Conservation (phyloP, 2,888 invertebrate genomes). For the Acronicta aceris region DNA sequence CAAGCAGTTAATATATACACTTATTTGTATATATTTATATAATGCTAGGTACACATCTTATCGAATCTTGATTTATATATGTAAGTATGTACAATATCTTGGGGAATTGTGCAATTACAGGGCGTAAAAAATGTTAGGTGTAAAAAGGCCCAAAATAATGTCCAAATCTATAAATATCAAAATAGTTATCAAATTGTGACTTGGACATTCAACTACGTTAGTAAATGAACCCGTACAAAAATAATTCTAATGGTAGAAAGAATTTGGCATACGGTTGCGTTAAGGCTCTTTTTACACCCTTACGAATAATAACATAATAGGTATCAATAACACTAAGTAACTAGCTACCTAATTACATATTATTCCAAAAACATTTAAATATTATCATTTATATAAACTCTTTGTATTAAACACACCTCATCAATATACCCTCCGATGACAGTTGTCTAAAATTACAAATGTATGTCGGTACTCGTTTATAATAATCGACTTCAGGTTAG, state of each 20-base stretch:
- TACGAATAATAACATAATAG: slow-evolving; percentile 4
- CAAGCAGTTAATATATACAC: too few species aligned
- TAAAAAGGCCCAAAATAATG: neutral
- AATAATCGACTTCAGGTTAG: slow-evolving; percentile 34
- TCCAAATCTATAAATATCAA: neutral
- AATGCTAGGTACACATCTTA: too few species aligned
- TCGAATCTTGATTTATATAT: too few species aligned
- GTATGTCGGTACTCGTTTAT: too few species aligned
- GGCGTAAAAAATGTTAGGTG: neutral
- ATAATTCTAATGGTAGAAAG: neutral
- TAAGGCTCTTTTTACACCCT: neutral
- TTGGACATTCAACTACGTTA: neutral
- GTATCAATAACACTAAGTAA: slow-evolving; percentile 14
- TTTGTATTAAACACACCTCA: too few species aligned
- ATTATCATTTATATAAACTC: too few species aligned
- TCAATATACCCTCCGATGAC: neutral
- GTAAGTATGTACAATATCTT: too few species aligned
- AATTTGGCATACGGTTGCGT: neutral
- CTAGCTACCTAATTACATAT: neutral
- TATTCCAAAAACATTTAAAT: neutral
- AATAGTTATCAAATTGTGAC: neutral
- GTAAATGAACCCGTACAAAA: neutral
- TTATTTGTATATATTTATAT: too few species aligned
- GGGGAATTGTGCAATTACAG: too few species aligned
- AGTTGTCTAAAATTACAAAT: neutral